Percentiles rank a stretch among this genome's conserved stretches.
Conservation (phyloP, 2,797 vertebrate species). For the Arnoldichthys spilopterus region DNA sequence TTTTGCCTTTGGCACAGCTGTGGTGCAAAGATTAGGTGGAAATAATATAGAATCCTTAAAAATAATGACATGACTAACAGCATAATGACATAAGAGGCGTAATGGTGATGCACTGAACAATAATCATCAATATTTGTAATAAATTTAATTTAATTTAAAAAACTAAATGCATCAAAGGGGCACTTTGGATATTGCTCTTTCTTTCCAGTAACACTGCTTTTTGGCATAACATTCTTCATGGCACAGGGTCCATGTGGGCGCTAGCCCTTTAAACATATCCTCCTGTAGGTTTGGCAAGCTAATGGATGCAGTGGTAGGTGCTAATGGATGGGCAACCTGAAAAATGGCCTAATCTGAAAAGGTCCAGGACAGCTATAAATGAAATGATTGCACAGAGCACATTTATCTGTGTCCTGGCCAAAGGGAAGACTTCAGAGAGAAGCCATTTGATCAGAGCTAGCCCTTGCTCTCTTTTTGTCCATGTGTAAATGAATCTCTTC, state of each 20-base stretch:
- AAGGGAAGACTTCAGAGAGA: slow-evolving; percentile 63
- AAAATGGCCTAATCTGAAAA: slow-evolving; percentile 80
- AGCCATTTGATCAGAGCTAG: slow-evolving; percentile 50
- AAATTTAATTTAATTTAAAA: no score
- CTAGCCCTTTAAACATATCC: slow-evolving; percentile 73
- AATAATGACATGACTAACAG: no score
- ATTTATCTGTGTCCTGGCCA: slow-evolving; percentile 74
- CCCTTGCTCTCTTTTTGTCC: slow-evolving; percentile 16
- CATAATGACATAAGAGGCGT: not conserved
- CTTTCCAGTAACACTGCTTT: not conserved
- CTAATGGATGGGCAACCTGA: slow-evolving; percentile 76
- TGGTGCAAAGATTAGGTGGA: no score
- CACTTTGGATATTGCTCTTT: not conserved
- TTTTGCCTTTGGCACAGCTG: no score
- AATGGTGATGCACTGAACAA: not conserved
- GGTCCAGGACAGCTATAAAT: slow-evolving; percentile 78
- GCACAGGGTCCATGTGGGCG: not conserved
- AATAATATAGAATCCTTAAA: no score
- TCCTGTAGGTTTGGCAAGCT: slow-evolving; percentile 68
- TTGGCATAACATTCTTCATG: not conserved
- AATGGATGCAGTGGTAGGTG: slow-evolving; percentile 76
- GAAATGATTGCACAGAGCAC: slow-evolving; percentile 71
- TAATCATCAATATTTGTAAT: not conserved
- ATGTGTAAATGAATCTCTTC: not conserved
- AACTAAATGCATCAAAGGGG: not conserved